A percentile compares a stretch with the other conserved stretches of the same genome.
Evolutionary conservation across 2,888 invertebrate genomes (phyloP).

Genomic region (Aricia artaxerxes): DNA sequence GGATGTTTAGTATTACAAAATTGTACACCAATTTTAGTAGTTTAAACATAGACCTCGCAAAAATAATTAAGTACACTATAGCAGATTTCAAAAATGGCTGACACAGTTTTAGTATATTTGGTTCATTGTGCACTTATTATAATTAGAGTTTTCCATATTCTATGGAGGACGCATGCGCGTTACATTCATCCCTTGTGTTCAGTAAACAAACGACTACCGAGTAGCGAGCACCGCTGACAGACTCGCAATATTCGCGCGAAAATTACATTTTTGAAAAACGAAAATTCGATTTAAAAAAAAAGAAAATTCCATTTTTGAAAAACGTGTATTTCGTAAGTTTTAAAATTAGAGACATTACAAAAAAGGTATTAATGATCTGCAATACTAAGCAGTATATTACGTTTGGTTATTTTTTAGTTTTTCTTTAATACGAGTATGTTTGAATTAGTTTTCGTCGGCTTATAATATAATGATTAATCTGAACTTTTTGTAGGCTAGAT

Average conservation of each 20-base stretch:
- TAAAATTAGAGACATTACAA: not conserved
- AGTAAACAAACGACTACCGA: constrained; percentile 22
- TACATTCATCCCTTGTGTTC: not conserved
- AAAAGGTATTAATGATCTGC: not conserved
- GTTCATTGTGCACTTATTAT: constrained; percentile 19
- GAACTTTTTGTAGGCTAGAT: not conserved
- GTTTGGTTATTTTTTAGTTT: no score
- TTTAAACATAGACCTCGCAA: not conserved
- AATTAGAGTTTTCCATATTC: constrained; percentile 25
- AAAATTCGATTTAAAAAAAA: no score
- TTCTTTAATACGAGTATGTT: no score
- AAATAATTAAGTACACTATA: not conserved
- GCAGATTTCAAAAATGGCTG: not conserved
- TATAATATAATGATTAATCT: no score
- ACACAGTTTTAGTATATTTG: constrained; percentile 1
- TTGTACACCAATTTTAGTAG: not conserved
- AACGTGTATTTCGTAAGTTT: not conserved
- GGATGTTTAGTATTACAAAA: not conserved
- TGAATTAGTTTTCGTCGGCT: no score
- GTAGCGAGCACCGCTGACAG: not conserved
- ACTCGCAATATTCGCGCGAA: not conserved
- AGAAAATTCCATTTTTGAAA: not conserved
- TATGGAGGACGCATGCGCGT: constrained; percentile 22
- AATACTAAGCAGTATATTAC: not conserved
- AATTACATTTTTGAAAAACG: not conserved